These are phyloP conservation scores for Zygogramma bicolorata DNA, from an alignment of 2,888 invertebrate genomes.

Conservation along the genomic window DNA sequence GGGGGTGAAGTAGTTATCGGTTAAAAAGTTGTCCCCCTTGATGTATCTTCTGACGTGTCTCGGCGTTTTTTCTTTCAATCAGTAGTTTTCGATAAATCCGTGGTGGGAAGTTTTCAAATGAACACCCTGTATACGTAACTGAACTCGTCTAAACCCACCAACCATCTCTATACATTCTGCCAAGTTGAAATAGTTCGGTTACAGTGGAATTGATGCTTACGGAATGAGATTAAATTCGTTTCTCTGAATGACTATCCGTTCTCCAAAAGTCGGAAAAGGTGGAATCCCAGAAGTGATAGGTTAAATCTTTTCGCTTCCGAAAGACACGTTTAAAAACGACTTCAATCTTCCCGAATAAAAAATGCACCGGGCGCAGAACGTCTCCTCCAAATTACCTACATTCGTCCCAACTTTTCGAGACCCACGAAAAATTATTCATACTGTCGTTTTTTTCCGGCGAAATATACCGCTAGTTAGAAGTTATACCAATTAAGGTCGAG, in stretches of 20 bases:
- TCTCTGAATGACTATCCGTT: too few relatives aligned
- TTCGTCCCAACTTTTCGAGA: constrained; percentile 46
- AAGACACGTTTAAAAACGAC: constrained; percentile 54
- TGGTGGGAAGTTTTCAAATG: too few relatives aligned
- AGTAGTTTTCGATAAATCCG: too few relatives aligned
- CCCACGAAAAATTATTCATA: constrained; percentile 46
- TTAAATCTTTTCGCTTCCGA: neutral
- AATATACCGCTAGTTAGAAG: constrained; percentile 30
- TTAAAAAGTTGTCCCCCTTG: too few relatives aligned
- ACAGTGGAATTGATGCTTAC: neutral
- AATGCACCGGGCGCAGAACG: constrained; percentile 10
- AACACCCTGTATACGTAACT: too few relatives aligned
- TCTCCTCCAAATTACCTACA: constrained; percentile 50
- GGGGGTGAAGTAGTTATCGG: too few relatives aligned
- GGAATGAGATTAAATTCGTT: too few relatives aligned
- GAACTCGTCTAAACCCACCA: too few relatives aligned
- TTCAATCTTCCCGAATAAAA: constrained; percentile 56
- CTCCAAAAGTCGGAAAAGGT: neutral
- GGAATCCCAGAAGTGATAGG: neutral
- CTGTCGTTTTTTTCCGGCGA: constrained; percentile 26
- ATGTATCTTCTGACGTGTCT: too few relatives aligned
- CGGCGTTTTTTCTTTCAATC: too few relatives aligned
- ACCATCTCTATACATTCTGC: too few relatives aligned
- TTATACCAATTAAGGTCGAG: constrained; percentile 39
- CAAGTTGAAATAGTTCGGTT: too few relatives aligned